A percentile compares a stretch with the other conserved stretches of the same genome.
phyloP scores from a whole-genome alignment of 2,113 vertebrate species.

The Girardinichthys multiradiatus region DNA sequence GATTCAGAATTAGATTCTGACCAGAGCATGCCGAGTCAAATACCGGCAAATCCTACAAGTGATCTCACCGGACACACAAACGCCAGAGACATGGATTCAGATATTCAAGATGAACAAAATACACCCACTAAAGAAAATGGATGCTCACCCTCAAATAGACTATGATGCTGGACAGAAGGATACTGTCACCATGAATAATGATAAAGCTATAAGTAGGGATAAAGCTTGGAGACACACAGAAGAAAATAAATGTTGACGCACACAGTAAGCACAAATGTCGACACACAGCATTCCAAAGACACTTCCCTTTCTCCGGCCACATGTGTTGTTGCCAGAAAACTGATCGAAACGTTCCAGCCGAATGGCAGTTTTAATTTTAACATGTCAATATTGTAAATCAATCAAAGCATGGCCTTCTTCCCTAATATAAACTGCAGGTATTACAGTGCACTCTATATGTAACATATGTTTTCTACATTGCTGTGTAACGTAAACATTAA shows the following conservation, averaged over 20 bases:
- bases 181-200: background rate
- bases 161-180: conserved; percentile 11
- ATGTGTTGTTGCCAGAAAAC: background rate
- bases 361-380: background rate
- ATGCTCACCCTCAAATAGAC: background rate
- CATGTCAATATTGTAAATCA: background rate
- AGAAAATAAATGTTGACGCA: background rate
- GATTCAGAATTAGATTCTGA: conserved; percentile 24
- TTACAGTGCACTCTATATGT: background rate
- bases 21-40: conserved; percentile 18
- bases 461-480: conserved; percentile 12
- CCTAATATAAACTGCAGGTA: conserved; percentile 7
- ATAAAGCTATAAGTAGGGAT: conserved; percentile 3
- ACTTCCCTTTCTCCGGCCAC: conserved; percentile 2
- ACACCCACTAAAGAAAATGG: conserved; percentile 15
- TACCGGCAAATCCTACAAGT: conserved; percentile 1
- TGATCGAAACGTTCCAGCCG: conserved; percentile 5
- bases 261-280: background rate
- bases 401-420: background rate
- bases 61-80: conserved; percentile 9
- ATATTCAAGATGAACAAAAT: conserved; percentile 31
- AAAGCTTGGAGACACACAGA: background rate
- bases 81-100: conserved; percentile 17
- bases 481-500: background rate
- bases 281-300: background rate